Base-by-base conservation (phyloP, 2,113 vertebrate species). In the Ovis aries region DNA sequence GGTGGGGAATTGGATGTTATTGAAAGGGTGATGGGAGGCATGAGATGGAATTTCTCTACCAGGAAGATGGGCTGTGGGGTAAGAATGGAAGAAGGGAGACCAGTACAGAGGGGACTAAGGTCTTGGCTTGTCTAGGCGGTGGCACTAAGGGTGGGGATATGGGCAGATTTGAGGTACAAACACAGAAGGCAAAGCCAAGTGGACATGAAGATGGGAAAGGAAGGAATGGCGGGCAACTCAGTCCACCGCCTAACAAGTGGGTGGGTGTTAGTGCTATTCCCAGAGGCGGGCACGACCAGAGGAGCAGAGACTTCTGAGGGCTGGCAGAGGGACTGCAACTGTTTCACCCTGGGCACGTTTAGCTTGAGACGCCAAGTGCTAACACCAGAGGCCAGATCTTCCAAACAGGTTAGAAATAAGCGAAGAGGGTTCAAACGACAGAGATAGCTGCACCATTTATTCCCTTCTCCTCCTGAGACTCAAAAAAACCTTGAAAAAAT, bases 31-130 rank as follows among this genome's bases (percentile, higher is more conserved):
- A 23, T 0, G 13, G 62, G 78, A 60, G 12, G n/a, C 43, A 23
- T 6, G 29, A 90, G 48, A 36, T 9, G 8, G 36, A 43, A 53
- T 36, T 2, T 6, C 60, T 83, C n/a, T 48, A 71, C 25, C 33
- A 36, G 62, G 43, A 83, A 43, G 45, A 74, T 2, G 21, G 17
- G 29, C 8, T 7, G 43, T 17, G 33, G 15, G 59, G 16, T 36
- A 45, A 81, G 60, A n/a, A 21, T 1, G 23, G 90, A 52, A 45
- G 40, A 31, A 17, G 7, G 45, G 52, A 29, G 52, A 45, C 12
- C 2, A 2, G 10, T 5, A 4, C 2, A 6, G 17, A 43, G 17
- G 64, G 27, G 12, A 12, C 5, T 5, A 6, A 15, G 48, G 57
- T 59, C 50, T 57, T 60, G 74, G 53, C 14, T 36, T 2, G 19